Base-by-base conservation (phyloP, 2,113 vertebrate species). In the Tiliqua scincoides region DNA sequence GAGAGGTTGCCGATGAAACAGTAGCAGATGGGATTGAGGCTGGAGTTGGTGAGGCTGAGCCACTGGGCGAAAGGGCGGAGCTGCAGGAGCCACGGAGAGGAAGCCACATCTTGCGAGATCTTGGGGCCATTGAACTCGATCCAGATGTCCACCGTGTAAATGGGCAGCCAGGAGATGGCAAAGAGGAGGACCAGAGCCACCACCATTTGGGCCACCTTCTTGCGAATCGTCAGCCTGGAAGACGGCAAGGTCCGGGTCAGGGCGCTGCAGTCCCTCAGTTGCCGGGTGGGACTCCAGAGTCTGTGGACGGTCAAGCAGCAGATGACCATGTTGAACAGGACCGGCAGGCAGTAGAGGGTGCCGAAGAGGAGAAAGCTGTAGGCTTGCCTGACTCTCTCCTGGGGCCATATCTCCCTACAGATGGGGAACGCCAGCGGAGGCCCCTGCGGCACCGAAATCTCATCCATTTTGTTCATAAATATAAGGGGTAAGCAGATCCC, bases 1-100 rank as follows among this genome's bases (percentile, higher is more conserved):
- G 98, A 98, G 35, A 97, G 93, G 79, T 97, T 97, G 23, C 98
- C 98, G 0, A 99, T 96, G 84, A 99, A 98, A 71, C 98, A 99
- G 82, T 99, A 99, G 81, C 98, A 99, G 90, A 99, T 98, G 1
- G 98, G 98, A 86, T 99, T 99, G 80, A 99, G 97, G 92, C 97
- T 98, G 91, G 98, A 99, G 95, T 99, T 99, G 9, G 97, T 99
- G 75, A 99, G 97, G 68, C 98, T 97, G 30, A 99, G 95, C 98
- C 98, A 99, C 90, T 98, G 98, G 57, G 98, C 97, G 35, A 98
- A 99, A 2, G 98, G 97, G 3, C 97, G 97, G 6, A 97, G 94
- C 92, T 98, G 97, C 89, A 98, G 93, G 82, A 98, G 95, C 98
- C 98, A 98, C 59, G 95, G 95, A 6, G 97, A 94, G 3, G 97